Evolutionary conservation across 2,888 invertebrate genomes (phyloP), one percentile per base, ranked within the genome.

Genomic region (Altica lythri): DNA sequence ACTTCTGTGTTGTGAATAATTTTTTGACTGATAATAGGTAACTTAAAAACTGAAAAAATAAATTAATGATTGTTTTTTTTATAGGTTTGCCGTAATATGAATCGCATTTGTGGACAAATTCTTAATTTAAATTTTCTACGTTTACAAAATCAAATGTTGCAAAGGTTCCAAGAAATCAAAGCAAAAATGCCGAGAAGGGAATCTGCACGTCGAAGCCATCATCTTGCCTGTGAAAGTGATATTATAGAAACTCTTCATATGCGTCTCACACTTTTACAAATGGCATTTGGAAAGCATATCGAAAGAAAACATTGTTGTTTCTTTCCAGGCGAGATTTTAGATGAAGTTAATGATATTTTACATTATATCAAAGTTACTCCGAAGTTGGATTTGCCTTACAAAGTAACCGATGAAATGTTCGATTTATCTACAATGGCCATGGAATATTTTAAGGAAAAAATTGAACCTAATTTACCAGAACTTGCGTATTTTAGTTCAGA

Each of bases 391-490:
- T 83, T 92, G 70, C 92, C 95, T 37, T 95, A 92, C 77, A 92
- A 93, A 77, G 92, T 95, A 55, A 92, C 94, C 5, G 95, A 95
- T 78, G 95, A 95, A 76, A 80, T 95, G 52, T 92, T 94, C 78
- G 95, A 95, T 79, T 82, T 95, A 60, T 94, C 94, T 29, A 93
- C 94, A 29, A 95, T 95, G 95, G 95, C 95, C 25, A 95, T 95
- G 95, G 95, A 95, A 77, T 95, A 95, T 77, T 95, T 95, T 77
- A 94, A 94, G 75, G 95, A 95, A 75, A 88, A 90, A 69, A 92
- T 95, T 73, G 94, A 94, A 75, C 92, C 94, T 4, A 86, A 86
- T 63, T 80, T 93, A 69, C 93, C 93, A 27, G 92, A 92, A 77
- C 90, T 93, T 61, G 89, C 90, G 40, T 92, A 90, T 74, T 92